Evolutionary conservation across 2,797 vertebrate genomes (phyloP).

Genomic region (Sylvia borin): DNA sequence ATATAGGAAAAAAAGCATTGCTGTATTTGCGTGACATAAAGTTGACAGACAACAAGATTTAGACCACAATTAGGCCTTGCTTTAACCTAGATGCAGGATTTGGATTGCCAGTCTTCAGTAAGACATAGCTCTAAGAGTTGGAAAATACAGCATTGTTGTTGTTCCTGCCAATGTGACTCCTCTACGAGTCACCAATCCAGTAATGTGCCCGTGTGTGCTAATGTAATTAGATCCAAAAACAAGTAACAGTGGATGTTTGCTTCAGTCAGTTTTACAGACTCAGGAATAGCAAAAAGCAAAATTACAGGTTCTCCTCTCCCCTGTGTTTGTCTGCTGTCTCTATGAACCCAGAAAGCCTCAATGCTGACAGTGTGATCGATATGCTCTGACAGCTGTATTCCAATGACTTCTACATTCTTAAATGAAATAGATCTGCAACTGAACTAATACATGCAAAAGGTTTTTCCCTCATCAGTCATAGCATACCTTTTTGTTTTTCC

Average conservation of each 20-base stretch:
- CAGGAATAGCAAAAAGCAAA: not conserved
- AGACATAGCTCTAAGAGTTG: not conserved
- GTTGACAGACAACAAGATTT: not conserved
- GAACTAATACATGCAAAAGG: not conserved
- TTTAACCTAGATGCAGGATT: not conserved
- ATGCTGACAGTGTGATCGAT: not conserved
- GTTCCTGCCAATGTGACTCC: not conserved
- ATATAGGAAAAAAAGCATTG: not conserved
- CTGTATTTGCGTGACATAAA: not conserved
- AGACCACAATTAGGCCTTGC: not conserved
- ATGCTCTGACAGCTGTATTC: not conserved
- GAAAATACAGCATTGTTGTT: not conserved
- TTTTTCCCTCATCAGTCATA: not conserved
- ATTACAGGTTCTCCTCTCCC: not conserved
- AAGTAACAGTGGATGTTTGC: not conserved
- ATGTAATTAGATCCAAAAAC: not conserved
- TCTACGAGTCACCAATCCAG: not conserved
- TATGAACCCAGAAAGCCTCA: not conserved
- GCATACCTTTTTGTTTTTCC: not conserved
- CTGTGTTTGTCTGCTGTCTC: not conserved
- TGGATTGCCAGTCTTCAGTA: not conserved
- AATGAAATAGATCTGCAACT: not conserved
- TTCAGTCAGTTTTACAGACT: not conserved
- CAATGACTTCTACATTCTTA: not conserved
- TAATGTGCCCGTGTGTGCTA: not conserved